These are phyloP conservation scores for Dendrolimus punctatus DNA, from an alignment of 1,140 invertebrate species.

Conservation along the genomic window DNA sequence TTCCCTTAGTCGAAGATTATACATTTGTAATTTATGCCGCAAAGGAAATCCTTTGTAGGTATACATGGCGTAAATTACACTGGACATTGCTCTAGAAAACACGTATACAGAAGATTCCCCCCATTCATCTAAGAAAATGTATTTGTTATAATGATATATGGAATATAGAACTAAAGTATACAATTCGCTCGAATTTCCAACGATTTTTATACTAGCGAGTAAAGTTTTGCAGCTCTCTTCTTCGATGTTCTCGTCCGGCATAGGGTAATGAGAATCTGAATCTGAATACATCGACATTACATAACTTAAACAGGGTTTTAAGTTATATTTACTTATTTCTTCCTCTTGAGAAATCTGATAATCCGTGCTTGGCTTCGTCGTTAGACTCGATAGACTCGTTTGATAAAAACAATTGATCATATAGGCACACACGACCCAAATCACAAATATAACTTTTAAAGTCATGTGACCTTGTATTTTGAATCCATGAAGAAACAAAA, in stretches of 20 bases:
- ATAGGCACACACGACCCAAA: slow-evolving; percentile 42
- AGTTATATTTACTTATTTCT: slow-evolving; percentile 20
- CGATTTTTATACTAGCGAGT: slow-evolving; percentile 25
- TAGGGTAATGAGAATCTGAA: no score
- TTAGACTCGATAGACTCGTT: slow-evolving; percentile 31
- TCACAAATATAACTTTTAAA: slow-evolving; percentile 14
- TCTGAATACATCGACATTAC: slow-evolving; percentile 9
- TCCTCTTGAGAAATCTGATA: slow-evolving; percentile 25
- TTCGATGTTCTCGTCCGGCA: no score
- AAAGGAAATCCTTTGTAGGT: slow-evolving; percentile 46
- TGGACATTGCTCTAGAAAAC: slow-evolving; percentile 22
- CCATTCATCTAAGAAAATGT: slow-evolving; percentile 23
- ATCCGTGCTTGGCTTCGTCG: slow-evolving; percentile 21
- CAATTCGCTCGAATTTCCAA: slow-evolving; percentile 15
- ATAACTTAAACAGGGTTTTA: slow-evolving; percentile 28
- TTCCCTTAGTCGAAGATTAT: slow-evolving; percentile 29
- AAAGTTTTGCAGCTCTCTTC: slow-evolving; percentile 16
- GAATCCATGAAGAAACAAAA: slow-evolving; percentile 6
- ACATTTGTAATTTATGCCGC: slow-evolving; percentile 12
- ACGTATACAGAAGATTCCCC: slow-evolving; percentile 21
- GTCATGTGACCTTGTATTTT: background rate
- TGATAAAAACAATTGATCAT: slow-evolving; percentile 37
- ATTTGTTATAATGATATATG: slow-evolving; percentile 25
- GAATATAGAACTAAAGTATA: slow-evolving; percentile 24
- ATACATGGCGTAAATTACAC: slow-evolving; percentile 33